Evolutionary conservation across 2,113 vertebrate genomes (phyloP).

Genomic region (Ameiurus melas): DNA sequence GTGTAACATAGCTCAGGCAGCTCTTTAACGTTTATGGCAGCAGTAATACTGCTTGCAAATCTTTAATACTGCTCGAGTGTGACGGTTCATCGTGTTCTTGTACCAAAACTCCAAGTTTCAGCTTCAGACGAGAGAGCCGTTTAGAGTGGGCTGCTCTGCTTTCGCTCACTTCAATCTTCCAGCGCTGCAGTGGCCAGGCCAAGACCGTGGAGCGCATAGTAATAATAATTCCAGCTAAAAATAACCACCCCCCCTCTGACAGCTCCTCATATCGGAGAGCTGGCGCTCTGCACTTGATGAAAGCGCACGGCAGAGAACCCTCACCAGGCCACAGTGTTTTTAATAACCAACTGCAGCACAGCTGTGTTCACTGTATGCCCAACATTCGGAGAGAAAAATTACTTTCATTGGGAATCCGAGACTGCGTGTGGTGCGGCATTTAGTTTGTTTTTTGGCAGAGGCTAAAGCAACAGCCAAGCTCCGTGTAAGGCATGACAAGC

Average conservation of each 20-base stretch:
- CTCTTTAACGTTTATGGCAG: not conserved
- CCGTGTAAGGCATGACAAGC: not conserved
- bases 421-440: not conserved
- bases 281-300: constrained; percentile 21
- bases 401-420: not conserved
- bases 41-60: constrained; percentile 5
- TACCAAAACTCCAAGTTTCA: constrained; percentile 5
- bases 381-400: not conserved
- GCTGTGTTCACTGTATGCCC: constrained; percentile 1
- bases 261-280: constrained; percentile 37
- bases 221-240: constrained; percentile 57
- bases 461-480: not conserved
- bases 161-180: constrained; percentile 30
- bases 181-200: constrained; percentile 29
- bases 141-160: constrained; percentile 8
- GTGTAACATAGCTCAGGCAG: not conserved
- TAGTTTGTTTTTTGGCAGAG: not conserved
- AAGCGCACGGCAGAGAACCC: constrained; percentile 23
- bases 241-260: constrained; percentile 40
- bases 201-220: constrained; percentile 40
- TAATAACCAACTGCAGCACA: constrained; percentile 19
- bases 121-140: constrained; percentile 18
- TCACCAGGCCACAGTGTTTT: constrained; percentile 8
- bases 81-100: constrained; percentile 13
- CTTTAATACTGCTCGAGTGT: constrained; percentile 25